Evolutionary conservation across 2,888 invertebrate species (phyloP).

Genomic region (Nycteola revayana): DNA sequence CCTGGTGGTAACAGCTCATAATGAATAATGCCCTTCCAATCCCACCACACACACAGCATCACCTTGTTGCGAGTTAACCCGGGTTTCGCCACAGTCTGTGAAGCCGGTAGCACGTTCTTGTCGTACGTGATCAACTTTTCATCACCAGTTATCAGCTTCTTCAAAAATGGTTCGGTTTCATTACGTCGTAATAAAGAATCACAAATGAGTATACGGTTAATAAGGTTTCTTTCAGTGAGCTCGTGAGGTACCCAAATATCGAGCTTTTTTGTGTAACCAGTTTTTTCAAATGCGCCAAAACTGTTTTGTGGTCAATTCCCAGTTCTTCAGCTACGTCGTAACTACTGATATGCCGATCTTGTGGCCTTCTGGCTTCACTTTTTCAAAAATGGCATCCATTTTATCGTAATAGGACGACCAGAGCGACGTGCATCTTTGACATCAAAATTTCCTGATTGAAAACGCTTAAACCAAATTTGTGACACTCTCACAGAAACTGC

Average conservation of each 20-base stretch:
- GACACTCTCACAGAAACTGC: background rate
- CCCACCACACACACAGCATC: conserved; percentile 4
- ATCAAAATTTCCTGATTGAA: too few species aligned
- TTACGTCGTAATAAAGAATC: conserved; percentile 14
- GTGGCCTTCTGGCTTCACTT: too few species aligned
- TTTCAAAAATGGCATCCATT: too few species aligned
- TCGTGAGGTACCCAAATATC: conserved; percentile 12
- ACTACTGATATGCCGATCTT: conserved; percentile 7
- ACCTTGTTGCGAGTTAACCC: conserved; percentile 2
- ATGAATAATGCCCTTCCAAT: conserved; percentile 18
- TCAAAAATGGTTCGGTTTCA: conserved; percentile 16
- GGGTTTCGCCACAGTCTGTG: conserved; percentile 3
- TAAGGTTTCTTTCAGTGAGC: conserved; percentile 3
- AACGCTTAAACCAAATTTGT: background rate
- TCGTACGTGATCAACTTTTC: conserved; percentile 22
- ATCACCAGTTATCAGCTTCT: conserved; percentile 12
- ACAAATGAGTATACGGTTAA: conserved; percentile 14
- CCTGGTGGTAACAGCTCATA: conserved; percentile 22
- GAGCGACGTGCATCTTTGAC: too few species aligned
- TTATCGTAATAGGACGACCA: too few species aligned
- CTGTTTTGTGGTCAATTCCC: conserved; percentile 20
- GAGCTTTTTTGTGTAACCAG: too few species aligned
- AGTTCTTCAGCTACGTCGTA: conserved; percentile 6
- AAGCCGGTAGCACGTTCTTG: conserved; percentile 1
- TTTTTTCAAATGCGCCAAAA: conserved; percentile 18